These are phyloP conservation scores for Nesogale talazaci DNA, from an alignment of 2,113 vertebrate genomes.

Conservation along the genomic window DNA sequence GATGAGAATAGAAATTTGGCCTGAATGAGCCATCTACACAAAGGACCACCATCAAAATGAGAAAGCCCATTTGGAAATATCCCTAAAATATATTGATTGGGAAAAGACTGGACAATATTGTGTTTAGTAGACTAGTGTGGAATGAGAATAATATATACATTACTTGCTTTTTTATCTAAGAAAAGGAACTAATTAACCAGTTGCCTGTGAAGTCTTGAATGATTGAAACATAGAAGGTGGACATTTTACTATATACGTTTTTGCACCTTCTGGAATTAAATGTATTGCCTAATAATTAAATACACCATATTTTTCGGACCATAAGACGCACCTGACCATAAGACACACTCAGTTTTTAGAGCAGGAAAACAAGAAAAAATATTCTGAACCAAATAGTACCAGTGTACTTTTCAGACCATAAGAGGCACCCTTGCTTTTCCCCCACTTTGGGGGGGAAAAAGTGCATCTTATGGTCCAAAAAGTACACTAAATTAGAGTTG, in stretches of 20 bases:
- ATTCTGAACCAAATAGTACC: no score
- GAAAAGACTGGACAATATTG: constrained; percentile 23
- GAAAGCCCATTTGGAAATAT: constrained; percentile 27
- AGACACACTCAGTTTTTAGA: no score
- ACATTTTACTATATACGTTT: no score
- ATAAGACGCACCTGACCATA: no score
- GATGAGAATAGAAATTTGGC: neutral
- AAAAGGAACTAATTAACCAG: constrained; percentile 50
- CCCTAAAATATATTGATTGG: neutral
- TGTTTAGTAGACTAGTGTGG: neutral
- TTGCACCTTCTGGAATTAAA: no score
- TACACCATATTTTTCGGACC: no score
- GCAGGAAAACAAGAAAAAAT: no score
- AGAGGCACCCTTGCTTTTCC: no score
- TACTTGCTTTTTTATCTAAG: constrained; percentile 15
- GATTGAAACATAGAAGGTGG: neutral
- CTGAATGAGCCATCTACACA: neutral
- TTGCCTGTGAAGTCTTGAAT: neutral
- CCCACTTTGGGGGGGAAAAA: no score
- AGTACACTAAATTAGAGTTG: neutral
- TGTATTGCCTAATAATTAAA: no score
- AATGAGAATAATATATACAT: constrained; percentile 4
- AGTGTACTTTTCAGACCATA: no score
- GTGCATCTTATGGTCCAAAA: no score
- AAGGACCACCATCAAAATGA: constrained; percentile 24